Percentiles rank a stretch among this genome's conserved stretches.
Evolutionary conservation across 2,888 invertebrate genomes (phyloP).

Genomic region (Sericinus montela): DNA sequence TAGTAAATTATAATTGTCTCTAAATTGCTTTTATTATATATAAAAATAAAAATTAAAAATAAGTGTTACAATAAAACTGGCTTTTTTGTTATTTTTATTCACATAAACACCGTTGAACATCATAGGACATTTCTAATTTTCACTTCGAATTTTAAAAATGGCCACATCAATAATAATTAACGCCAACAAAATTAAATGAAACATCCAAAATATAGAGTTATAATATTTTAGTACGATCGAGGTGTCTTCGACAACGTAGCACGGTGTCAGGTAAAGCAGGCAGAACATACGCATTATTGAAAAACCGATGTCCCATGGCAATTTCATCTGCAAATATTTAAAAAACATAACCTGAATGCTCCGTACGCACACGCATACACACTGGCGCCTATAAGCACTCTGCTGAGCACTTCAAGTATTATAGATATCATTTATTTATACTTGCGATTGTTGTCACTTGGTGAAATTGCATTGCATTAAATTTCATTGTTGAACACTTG

Average conservation of each 20-base stretch:
- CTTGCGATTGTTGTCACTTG: too few relatives aligned
- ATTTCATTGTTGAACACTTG: too few relatives aligned
- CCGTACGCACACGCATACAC: too few relatives aligned
- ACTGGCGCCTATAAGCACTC: too few relatives aligned
- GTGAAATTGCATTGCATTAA: too few relatives aligned
- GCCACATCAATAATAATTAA: conserved; percentile 41
- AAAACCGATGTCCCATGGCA: conserved; percentile 76
- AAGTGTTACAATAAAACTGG: not conserved
- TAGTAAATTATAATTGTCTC: not conserved
- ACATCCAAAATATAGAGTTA: conserved; percentile 65
- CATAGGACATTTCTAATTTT: not conserved
- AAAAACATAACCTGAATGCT: too few relatives aligned
- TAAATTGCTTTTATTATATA: not conserved
- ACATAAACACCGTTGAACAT: not conserved
- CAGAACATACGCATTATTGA: conserved; percentile 65
- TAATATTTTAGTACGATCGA: conserved; percentile 47
- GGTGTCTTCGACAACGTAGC: conserved; percentile 44
- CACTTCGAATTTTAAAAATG: conserved; percentile 34
- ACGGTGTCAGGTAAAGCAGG: conserved; percentile 62
- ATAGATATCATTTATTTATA: too few relatives aligned
- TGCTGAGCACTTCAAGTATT: too few relatives aligned
- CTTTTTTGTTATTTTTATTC: conserved; percentile 1
- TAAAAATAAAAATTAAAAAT: not conserved
- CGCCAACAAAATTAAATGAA: conserved; percentile 46
- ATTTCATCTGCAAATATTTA: conserved; percentile 67